Conservation (phyloP, 2,797 vertebrate genomes). For the Tamandua tetradactyla region DNA sequence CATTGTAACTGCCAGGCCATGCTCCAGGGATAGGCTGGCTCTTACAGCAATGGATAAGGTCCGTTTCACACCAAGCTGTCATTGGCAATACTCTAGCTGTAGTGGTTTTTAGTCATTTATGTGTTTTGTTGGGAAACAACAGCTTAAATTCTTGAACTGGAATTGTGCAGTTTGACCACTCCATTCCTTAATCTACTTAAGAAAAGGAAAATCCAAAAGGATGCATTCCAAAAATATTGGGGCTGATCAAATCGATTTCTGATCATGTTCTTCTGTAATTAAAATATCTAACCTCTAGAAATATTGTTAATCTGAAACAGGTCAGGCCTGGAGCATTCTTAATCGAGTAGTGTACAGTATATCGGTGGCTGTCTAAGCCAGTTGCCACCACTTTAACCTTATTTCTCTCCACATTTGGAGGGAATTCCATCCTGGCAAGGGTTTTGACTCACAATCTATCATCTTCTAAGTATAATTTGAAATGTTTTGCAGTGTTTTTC, state of each 20-base stretch:
- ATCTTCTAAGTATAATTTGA: not conserved
- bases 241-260: not conserved
- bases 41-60: not conserved
- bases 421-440: not conserved
- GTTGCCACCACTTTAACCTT: not conserved
- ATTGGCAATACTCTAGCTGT: not conserved
- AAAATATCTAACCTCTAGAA: slow-evolving; percentile 16
- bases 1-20: not conserved
- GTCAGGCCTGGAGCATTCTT: not conserved
- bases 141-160: not conserved
- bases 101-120: not conserved
- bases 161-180: not conserved
- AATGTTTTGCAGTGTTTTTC: not conserved
- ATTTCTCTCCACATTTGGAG: not conserved
- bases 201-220: slow-evolving; percentile 27
- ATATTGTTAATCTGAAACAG: not conserved
- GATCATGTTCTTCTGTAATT: slow-evolving; percentile 23
- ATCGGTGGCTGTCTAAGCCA: not conserved
- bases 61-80: not conserved
- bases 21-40: not conserved
- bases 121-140: not conserved
- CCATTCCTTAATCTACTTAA: slow-evolving; percentile 4
- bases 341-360: not conserved
- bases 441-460: not conserved
- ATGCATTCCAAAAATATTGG: not conserved